Conservation (phyloP, 1,140 invertebrate species). For the Tribolium castaneum region DNA sequence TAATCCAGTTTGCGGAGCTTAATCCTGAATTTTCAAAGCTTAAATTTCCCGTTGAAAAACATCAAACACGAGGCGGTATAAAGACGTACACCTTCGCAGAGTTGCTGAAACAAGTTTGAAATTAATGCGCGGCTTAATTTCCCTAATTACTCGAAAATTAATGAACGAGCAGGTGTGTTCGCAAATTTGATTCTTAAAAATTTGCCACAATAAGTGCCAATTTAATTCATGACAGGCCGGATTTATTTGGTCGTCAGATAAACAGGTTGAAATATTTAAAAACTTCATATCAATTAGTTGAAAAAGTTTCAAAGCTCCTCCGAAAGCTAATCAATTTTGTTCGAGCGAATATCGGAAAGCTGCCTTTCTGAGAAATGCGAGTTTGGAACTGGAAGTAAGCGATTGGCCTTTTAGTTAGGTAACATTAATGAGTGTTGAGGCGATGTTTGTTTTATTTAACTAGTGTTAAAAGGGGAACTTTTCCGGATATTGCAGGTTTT, state of each 20-base stretch:
- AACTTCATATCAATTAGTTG: conserved; percentile 36
- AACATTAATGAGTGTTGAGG: conserved; percentile 20
- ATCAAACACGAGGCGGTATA: not conserved
- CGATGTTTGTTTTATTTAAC: conserved; percentile 19
- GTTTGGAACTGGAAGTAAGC: conserved; percentile 5
- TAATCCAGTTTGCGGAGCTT: not conserved
- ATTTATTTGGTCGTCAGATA: conserved; percentile 13
- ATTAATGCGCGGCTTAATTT: conserved; percentile 7
- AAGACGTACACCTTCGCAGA: not conserved
- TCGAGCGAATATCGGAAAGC: conserved; percentile 21
- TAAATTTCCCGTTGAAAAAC: not conserved
- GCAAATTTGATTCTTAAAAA: not conserved
- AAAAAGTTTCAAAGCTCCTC: conserved; percentile 18
- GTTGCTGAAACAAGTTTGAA: conserved; percentile 23
- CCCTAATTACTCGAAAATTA: conserved; percentile 21
- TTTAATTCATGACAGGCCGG: not conserved
- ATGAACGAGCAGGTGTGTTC: conserved; percentile 13
- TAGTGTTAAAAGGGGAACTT: not conserved
- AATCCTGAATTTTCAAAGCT: not conserved
- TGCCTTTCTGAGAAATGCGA: conserved; percentile 18
- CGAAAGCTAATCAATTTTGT: conserved; percentile 25
- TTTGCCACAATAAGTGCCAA: conserved; percentile 12
- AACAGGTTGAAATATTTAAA: conserved; percentile 33
- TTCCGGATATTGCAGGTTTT: not conserved
- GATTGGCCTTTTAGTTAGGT: conserved; percentile 11